Conservation (phyloP, 2,888 invertebrate genomes). For the Campoplex nolae region DNA sequence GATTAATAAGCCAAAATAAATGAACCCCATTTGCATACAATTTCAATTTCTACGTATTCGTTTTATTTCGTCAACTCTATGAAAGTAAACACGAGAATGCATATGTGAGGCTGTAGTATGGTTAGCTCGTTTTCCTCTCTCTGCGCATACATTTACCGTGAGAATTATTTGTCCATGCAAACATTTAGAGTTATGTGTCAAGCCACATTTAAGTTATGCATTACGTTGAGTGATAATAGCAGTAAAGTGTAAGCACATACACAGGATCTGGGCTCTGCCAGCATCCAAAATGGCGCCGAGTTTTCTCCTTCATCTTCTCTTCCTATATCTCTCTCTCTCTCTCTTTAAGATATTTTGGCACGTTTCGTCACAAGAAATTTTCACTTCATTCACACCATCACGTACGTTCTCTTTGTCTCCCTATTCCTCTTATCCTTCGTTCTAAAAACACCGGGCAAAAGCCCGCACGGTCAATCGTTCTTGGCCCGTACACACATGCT, state of each 20-base stretch:
- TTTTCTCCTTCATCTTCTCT: neutral
- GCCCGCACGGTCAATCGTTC: slow-evolving; percentile 43
- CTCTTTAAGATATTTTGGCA: slow-evolving; percentile 56
- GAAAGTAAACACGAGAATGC: neutral
- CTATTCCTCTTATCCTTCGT: slow-evolving; percentile 37
- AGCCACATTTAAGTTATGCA: slow-evolving; percentile 49
- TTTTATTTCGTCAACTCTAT: slow-evolving; percentile 5
- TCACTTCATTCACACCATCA: slow-evolving; percentile 40
- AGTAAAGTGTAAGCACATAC: slow-evolving; percentile 6
- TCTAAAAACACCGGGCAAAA: slow-evolving; percentile 43
- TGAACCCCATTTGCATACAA: slow-evolving; percentile 8
- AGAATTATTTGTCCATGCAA: slow-evolving; percentile 41
- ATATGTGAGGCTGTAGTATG: neutral
- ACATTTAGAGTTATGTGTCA: slow-evolving; percentile 32
- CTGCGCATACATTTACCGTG: slow-evolving; percentile 12
- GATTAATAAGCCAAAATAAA: neutral
- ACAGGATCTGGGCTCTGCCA: neutral
- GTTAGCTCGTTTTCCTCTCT: neutral
- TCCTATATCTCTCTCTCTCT: too few species aligned
- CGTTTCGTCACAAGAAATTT: slow-evolving; percentile 63
- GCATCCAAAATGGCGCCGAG: slow-evolving; percentile 21
- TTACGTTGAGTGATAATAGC: slow-evolving; percentile 29
- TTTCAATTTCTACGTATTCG: neutral
- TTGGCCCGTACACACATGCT: neutral
- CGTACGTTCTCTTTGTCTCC: neutral